phyloP scores from a whole-genome alignment of 2,113 vertebrate species.

The Pollachius pollachius region DNA sequence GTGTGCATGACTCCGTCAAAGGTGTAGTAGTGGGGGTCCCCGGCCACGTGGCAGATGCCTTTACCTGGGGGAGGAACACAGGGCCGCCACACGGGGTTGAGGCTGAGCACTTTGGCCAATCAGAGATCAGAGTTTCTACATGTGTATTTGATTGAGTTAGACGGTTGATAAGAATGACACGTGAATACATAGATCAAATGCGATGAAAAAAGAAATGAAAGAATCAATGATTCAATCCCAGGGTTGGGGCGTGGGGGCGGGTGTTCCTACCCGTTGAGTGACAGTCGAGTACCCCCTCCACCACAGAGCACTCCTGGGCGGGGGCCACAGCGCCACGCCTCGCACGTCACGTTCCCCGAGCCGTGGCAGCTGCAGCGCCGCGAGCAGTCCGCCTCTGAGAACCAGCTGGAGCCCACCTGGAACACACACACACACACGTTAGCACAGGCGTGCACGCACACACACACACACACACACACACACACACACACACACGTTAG shows the following conservation, averaged over 20 bases:
- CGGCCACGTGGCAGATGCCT: constrained; percentile 82
- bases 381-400: constrained; percentile 69
- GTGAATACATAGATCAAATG: too few relatives aligned
- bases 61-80: constrained; percentile 63
- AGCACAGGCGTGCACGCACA: constrained; percentile 9
- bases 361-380: constrained; percentile 78
- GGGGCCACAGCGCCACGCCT: constrained; percentile 79
- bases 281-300: constrained; percentile 81
- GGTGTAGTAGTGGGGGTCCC: constrained; percentile 90
- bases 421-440: neutral
- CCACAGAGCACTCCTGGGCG: constrained; percentile 77
- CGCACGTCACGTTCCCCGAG: constrained; percentile 65
- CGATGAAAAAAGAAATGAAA: too few relatives aligned
- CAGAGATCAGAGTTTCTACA: neutral
- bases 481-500: neutral
- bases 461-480: neutral
- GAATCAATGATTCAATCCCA: neutral
- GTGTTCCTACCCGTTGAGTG: constrained; percentile 76
- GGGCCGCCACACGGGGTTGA: neutral
- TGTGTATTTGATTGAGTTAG: too few relatives aligned
- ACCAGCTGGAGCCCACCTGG: constrained; percentile 82
- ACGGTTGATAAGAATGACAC: too few relatives aligned
- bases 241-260: too few relatives aligned
- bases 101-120: neutral
- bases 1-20: constrained; percentile 86